Base-by-base conservation (phyloP, 1,140 invertebrate species). In the Akabosia matsudoensis region DNA sequence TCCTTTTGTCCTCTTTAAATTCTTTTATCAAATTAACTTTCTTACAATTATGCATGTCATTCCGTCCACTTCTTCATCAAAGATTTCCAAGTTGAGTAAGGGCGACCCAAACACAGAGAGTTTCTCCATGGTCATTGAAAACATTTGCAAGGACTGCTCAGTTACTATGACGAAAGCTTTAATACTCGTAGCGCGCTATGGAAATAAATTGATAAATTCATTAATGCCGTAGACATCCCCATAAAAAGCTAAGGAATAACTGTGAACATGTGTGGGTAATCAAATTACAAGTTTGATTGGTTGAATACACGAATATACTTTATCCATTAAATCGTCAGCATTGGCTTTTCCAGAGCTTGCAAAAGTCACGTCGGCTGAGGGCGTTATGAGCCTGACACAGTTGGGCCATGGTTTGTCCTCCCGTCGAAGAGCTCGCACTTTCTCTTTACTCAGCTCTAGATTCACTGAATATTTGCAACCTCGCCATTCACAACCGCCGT, bases 351-450 rank as follows among this genome's bases (percentile, higher is more conserved):
- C 3, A 30, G 61, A 67, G 28, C 61, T 30, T 10, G 61, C 61
- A 14, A 67, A 67, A n/a, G 26, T 67, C 3, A 67, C 28, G 22
- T 67, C 28, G 26, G 31, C 2, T 4, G 7, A 30, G 13, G 28
- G 26, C 2, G 26, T 30, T 28, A 67, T 31, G 4, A 67, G 61
- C 13, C 61, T 28, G 24, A 67, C 30, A 31, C 61, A 67, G 22
- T 67, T 28, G 28, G 61, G 61, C 61, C 61, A 67, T 2, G 61
- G 61, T 13, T 67, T 28, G 31, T 67, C 28, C n/a, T 67, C 61
- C 30, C 61, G 22, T 67, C 61, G 7, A 2, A 67, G 10, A 7
- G 31, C 28, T 28, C 26, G 10, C 13, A 67, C 28, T 45, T 45
- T 45, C 24, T 24, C 54, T 67, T 67, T 7, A 2, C 13, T 67